Percentiles rank a stretch among this genome's conserved stretches.
phyloP scores from a whole-genome alignment of 2,797 vertebrate species.

The Danio kyathit region DNA sequence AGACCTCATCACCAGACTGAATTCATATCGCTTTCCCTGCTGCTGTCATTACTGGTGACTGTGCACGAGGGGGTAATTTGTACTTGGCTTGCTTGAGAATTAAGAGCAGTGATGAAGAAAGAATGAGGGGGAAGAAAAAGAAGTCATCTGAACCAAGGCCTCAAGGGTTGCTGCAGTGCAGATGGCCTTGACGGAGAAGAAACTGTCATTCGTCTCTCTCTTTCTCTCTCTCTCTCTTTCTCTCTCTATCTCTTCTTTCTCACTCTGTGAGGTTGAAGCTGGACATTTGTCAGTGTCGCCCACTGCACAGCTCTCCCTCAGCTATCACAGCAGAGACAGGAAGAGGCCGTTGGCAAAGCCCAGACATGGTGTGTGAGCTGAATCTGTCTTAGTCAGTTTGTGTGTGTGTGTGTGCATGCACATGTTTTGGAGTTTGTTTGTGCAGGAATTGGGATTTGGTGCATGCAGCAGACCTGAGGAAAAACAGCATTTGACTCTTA shows the following conservation, averaged over 20 bases:
- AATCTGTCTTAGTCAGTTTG: constrained; percentile 61
- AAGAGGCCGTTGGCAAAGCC: constrained; percentile 51
- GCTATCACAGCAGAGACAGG: constrained; percentile 59
- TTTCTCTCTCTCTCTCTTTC: constrained; percentile 27
- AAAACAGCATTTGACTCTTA: constrained; percentile 46
- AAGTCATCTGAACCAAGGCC: constrained; percentile 24
- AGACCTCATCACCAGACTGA: constrained; percentile 48
- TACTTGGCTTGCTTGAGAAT: constrained; percentile 49
- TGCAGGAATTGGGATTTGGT: constrained; percentile 47
- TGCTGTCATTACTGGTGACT: constrained; percentile 37
- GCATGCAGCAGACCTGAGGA: constrained; percentile 47
- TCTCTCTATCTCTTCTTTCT: constrained; percentile 23
- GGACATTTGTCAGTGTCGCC: constrained; percentile 62
- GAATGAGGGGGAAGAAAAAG: constrained; percentile 27
- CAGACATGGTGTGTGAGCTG: constrained; percentile 52
- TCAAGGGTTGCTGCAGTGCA: constrained; percentile 60
- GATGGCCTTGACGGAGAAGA: constrained; percentile 54
- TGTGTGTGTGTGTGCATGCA: constrained; percentile 41
- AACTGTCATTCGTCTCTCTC: neutral
- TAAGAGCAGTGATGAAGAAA: constrained; percentile 33
- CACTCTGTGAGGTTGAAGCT: constrained; percentile 41
- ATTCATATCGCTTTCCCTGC: constrained; percentile 46
- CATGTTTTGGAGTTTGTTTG: constrained; percentile 48
- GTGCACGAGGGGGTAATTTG: constrained; percentile 26
- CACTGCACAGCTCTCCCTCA: constrained; percentile 53